Conservation (phyloP, 2,888 invertebrate genomes). For the Scaptomyza reducta region DNA sequence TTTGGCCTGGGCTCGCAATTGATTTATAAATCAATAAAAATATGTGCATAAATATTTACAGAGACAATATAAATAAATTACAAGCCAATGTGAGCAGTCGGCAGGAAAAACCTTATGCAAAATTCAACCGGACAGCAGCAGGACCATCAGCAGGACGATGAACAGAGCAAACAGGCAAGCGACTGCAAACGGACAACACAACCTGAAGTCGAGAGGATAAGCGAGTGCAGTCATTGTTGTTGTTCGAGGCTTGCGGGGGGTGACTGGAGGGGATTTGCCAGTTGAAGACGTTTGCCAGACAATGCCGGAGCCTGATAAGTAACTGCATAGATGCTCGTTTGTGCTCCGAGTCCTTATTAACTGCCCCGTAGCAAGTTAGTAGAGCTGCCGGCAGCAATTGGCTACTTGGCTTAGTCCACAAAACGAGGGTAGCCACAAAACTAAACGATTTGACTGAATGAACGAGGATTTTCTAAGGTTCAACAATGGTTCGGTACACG, state of each 20-base stretch:
- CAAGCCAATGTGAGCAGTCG: constrained; percentile 52
- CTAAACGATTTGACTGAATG: neutral
- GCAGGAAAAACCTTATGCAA: constrained; percentile 69
- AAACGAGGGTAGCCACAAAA: constrained; percentile 11
- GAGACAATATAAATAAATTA: constrained; percentile 77
- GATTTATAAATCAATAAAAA: constrained; percentile 77
- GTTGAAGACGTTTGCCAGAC: constrained; percentile 24
- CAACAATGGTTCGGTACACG: too few relatives aligned
- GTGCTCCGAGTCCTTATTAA: constrained; percentile 38
- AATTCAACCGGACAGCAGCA: constrained; percentile 55
- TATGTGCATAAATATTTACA: constrained; percentile 73
- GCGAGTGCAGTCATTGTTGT: neutral
- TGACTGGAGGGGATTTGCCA: neutral
- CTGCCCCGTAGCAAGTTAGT: constrained; percentile 12
- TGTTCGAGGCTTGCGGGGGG: neutral
- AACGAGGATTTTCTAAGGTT: too few relatives aligned
- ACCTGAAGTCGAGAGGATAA: neutral
- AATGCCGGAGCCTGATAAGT: constrained; percentile 29
- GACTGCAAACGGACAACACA: constrained; percentile 1
- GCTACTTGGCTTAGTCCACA: constrained; percentile 14
- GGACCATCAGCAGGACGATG: neutral
- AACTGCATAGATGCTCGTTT: constrained; percentile 19
- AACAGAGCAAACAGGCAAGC: neutral
- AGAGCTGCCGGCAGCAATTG: constrained; percentile 5
- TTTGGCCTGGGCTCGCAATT: constrained; percentile 50